Percentiles rank a stretch among this genome's conserved stretches.
Evolutionary conservation across 2,888 invertebrate genomes (phyloP).

Genomic region (Encarsia formosa): DNA sequence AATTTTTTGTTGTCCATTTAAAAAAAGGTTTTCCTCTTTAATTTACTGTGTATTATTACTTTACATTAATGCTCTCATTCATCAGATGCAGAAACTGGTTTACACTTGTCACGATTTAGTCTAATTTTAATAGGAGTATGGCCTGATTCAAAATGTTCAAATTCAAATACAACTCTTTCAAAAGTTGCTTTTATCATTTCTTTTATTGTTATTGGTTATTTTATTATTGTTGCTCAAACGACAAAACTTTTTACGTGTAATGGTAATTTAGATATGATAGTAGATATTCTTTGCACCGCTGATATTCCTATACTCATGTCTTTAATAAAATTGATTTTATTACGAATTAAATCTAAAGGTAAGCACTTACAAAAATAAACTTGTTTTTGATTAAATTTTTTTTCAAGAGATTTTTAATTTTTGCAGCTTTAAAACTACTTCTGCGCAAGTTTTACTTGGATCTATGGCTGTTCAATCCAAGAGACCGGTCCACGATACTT

Average conservation of each 20-base stretch:
- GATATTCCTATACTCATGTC: slow-evolving; percentile 7
- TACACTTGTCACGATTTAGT: slow-evolving; percentile 3
- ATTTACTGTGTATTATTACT: too few relatives aligned
- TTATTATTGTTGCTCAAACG: slow-evolving; percentile 14
- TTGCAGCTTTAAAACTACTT: too few relatives aligned
- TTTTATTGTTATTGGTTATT: slow-evolving; percentile 3
- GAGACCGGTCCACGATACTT: too few relatives aligned
- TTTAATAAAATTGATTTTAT: slow-evolving; percentile 12
- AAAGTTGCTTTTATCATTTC: slow-evolving; percentile 5
- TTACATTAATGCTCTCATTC: too few relatives aligned
- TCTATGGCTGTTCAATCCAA: background rate
- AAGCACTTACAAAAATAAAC: background rate
- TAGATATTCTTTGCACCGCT: slow-evolving; percentile 16
- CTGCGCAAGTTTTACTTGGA: too few relatives aligned
- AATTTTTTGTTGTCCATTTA: too few relatives aligned
- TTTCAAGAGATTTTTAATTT: too few relatives aligned
- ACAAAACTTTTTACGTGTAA: slow-evolving; percentile 6
- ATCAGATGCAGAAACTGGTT: too few relatives aligned
- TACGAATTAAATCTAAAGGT: slow-evolving; percentile 15
- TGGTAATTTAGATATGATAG: slow-evolving; percentile 12
- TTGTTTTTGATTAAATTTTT: too few relatives aligned
- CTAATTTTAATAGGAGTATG: slow-evolving; percentile 15
- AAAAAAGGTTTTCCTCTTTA: too few relatives aligned
- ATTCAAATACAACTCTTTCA: background rate
- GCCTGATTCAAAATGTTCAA: slow-evolving; percentile 11